Evolutionary conservation across 2,888 invertebrate species (phyloP), one percentile per base, ranked within the genome.

Genomic region (Cerastis leucographa): DNA sequence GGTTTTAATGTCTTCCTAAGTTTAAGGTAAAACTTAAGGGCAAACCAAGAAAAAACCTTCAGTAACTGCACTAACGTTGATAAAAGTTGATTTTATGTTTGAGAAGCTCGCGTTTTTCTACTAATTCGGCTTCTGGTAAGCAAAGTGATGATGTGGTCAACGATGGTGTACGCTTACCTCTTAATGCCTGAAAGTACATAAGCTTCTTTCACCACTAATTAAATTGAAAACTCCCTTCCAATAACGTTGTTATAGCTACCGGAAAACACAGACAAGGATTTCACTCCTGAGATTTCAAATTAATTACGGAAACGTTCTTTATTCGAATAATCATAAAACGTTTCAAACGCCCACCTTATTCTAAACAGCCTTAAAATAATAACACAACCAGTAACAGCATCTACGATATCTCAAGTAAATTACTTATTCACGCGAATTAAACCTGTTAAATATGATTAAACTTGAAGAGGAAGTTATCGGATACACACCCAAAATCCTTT

Each of bases 381-480:
- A 59, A 81, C 64, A 71, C 40, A 77, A 81, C 69, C 71, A 77
- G 46, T 17, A 44, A 2, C 71, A 51, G 46, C 66, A 25, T 67
- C 69, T 12, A 54, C 76, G 65, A 76, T 72, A 79, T 74, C 73
- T 49, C 25, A 35, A 69, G 42, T 29, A 83, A 83, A 79, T 79
- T 65, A 85, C 59, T 85, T 74, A 86, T 83, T 74, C 76, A 70
- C 62, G 62, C 56, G 74, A 74, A 78, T 80, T 73, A 83, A 85
- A 71, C 71, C 72, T 54, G 86, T 75, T 72, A 77, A 80, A 71
- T 85, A 80, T 74, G 67, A 85, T 85, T 77, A 74, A 82, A 83
- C 71, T 80, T 62, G 70, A 56, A 70, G 70, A 19, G 72, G 44
- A 77, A 86, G 80, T 77, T 83, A 83, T 77, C 46, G 42, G 56